Evolutionary conservation across 2,888 invertebrate genomes (phyloP), one percentile per base, ranked within the genome.

Genomic region (Tenthredo distinguenda): DNA sequence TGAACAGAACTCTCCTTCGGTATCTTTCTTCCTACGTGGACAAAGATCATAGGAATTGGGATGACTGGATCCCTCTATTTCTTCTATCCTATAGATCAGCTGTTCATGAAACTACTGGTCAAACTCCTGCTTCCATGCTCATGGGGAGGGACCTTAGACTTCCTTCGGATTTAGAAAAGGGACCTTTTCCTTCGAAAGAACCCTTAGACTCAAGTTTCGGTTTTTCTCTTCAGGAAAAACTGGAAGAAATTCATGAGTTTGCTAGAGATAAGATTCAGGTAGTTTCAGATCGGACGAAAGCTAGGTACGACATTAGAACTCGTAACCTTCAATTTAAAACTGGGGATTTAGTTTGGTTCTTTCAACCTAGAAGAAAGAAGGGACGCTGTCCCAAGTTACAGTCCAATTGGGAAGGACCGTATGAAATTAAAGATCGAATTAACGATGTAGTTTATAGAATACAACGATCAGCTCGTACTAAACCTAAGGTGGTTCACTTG

Each of bases 21-120:
- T 86, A 89, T 47, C 79, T 89, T 6, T 84, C 86, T 0, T 87
- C 87, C 65, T 86, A 86, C 15, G 81, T 88, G 0, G 83, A 74
- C 26, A 84, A 87, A 26, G 87, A 88, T 76, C 90, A 88, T 84
- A 74, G 77, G 58, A 87, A 88, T 81, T 90, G 89, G 87, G 89
- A 89, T 40, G 84, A 82, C 21, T 86, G 86, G 65, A 31, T 87
- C 10, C 87, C 86, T 5, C 47, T 87, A n/a, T 87, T 88, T 43
- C 47, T 88, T 7, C 76, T 87, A 21, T 86, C 86, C 31, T 87
- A 86, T 50, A 68, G 85, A 18, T 86, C 87, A 37, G 85, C 87
- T 0, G 84, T 85, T 79, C 84, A 86, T 71, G 43, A 71, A 58
- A 87, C 85, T 0, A 86, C 85, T 0, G 85, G 86, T 10, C 84